These are phyloP conservation scores for Pteromalus puparum DNA, from an alignment of 1,140 invertebrate genomes.

Conservation along the genomic window DNA sequence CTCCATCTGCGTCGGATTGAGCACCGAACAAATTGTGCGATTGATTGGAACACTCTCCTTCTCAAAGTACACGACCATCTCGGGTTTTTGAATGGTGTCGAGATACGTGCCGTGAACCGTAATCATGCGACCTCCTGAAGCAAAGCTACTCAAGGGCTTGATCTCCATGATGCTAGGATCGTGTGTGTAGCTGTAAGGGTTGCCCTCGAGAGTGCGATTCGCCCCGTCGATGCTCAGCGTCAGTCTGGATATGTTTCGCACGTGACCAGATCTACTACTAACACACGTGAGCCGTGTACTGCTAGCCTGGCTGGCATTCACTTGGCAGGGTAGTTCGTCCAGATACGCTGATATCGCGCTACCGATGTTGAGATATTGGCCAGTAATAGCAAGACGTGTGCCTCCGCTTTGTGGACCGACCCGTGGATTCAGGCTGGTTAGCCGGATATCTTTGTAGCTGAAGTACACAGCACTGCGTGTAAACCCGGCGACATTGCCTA, in stretches of 20 bases:
- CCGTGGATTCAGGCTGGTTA: constrained; percentile 88
- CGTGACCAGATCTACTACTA: constrained; percentile 83
- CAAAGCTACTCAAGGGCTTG: constrained; percentile 90
- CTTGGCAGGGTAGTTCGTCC: constrained; percentile 91
- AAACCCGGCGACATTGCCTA: constrained; percentile 91
- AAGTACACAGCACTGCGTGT: constrained; percentile 93
- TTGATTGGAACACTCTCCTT: constrained; percentile 84
- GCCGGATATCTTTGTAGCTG: constrained; percentile 90
- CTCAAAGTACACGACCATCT: constrained; percentile 88
- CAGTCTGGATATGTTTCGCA: constrained; percentile 78
- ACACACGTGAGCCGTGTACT: constrained; percentile 91
- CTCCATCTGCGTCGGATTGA: constrained; percentile 94
- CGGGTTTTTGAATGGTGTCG: constrained; percentile 92
- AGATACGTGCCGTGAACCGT: constrained; percentile 95
- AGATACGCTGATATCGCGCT: constrained; percentile 90
- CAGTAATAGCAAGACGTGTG: constrained; percentile 92
- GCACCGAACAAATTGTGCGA: constrained; percentile 87
- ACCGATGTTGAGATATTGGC: constrained; percentile 95
- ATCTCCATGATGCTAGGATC: constrained; percentile 97
- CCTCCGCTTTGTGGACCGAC: constrained; percentile 96
- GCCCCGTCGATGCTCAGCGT: constrained; percentile 90
- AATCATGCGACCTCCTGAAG: constrained; percentile 94
- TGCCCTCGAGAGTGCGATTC: constrained; percentile 81
- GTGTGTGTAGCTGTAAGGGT: constrained; percentile 91
- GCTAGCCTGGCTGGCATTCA: constrained; percentile 92